Conservation (phyloP, 2,113 vertebrate genomes). For the Mus spicilegus region DNA sequence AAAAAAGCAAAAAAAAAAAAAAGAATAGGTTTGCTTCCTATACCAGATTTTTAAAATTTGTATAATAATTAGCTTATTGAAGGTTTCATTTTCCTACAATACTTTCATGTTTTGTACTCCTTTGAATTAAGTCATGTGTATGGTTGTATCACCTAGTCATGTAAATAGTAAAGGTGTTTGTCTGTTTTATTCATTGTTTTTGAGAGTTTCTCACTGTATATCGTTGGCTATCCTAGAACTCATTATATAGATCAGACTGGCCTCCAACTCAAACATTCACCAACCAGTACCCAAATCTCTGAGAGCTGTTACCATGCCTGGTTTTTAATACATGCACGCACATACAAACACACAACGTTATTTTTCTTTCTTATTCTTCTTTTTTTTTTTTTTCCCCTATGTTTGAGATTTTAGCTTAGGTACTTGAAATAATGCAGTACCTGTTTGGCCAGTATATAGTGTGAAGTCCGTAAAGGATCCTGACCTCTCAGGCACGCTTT, state of each 20-base stretch:
- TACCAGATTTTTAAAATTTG: not conserved
- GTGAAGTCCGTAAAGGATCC: not conserved
- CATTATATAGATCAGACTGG: not conserved
- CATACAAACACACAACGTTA: not conserved
- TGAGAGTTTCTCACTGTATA: not conserved
- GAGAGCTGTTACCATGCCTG: not conserved
- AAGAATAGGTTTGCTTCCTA: not conserved
- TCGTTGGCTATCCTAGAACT: not conserved
- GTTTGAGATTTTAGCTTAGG: not conserved
- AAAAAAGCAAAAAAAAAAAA: too few relatives aligned
- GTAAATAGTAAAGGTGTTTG: not conserved
- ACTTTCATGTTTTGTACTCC: conserved; percentile 1
- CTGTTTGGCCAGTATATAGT: not conserved
- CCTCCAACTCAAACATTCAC: not conserved
- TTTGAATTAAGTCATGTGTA: not conserved
- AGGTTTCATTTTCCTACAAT: conserved; percentile 31
- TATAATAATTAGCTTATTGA: not conserved
- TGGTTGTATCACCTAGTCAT: not conserved
- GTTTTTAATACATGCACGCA: not conserved
- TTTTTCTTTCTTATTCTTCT: not conserved
- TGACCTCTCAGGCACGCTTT: not conserved
- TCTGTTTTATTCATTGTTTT: not conserved
- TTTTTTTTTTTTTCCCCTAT: not conserved
- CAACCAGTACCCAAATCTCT: not conserved
- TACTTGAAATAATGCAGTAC: not conserved